A percentile compares a stretch with the other conserved stretches of the same genome.
Evolutionary conservation across 2,888 invertebrate species (phyloP).

Genomic region (Netelia melanura): DNA sequence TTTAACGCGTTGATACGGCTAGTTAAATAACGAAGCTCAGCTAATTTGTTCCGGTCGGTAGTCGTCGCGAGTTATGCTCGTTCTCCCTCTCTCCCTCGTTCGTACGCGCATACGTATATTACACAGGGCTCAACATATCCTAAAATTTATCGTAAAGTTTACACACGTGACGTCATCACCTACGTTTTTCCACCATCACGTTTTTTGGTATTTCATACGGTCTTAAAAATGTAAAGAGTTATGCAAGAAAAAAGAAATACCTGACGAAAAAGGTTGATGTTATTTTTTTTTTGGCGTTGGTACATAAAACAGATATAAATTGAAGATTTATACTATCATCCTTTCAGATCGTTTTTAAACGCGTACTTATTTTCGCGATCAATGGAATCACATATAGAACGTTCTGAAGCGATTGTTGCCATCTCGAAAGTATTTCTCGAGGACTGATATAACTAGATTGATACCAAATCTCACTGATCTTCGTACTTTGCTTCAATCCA

Average conservation of each 20-base stretch:
- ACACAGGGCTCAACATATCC: not conserved
- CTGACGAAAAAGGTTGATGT: too few species aligned
- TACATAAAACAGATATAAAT: too few species aligned
- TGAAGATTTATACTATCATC: too few species aligned
- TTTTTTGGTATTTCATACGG: too few species aligned
- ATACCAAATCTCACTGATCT: not conserved
- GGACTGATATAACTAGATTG: not conserved
- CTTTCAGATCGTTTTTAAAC: too few species aligned
- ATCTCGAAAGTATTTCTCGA: not conserved
- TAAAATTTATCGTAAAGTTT: constrained; percentile 17
- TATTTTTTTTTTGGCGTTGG: too few species aligned
- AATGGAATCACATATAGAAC: too few species aligned
- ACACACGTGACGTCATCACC: not conserved
- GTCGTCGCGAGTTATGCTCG: constrained; percentile 68
- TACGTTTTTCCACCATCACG: too few species aligned
- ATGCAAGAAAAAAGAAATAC: too few species aligned
- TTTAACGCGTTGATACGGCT: constrained; percentile 77
- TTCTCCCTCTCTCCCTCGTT: constrained; percentile 37
- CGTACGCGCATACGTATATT: not conserved
- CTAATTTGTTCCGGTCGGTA: constrained; percentile 79
- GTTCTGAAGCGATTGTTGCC: not conserved
- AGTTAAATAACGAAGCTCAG: constrained; percentile 78
- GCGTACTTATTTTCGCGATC: too few species aligned
- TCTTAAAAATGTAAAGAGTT: too few species aligned
- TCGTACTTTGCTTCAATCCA: not conserved